A percentile compares a stretch with the other conserved stretches of the same genome.
These are phyloP conservation scores for Amia ocellicauda DNA, from an alignment of 2,113 vertebrate genomes.

Conservation along the genomic window DNA sequence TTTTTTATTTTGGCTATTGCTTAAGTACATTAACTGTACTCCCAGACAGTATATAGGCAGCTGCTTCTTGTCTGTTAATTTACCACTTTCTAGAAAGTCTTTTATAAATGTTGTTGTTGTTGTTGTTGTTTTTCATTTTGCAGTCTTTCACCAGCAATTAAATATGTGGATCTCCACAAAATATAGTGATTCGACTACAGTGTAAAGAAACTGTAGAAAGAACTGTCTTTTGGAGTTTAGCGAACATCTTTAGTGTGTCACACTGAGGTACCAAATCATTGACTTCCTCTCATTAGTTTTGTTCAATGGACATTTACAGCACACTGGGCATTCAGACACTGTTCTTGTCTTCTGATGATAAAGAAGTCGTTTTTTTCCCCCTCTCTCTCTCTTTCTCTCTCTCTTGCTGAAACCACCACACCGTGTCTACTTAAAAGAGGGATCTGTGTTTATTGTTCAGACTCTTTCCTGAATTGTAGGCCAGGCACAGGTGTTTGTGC, in stretches of 20 bases:
- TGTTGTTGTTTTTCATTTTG: no score
- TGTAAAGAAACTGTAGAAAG: background rate
- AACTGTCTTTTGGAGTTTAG: background rate
- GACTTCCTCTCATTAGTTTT: slow-evolving; percentile 43
- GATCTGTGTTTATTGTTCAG: slow-evolving; percentile 27
- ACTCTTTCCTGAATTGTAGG: slow-evolving; percentile 57
- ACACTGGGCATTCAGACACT: background rate
- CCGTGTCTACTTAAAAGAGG: slow-evolving; percentile 41
- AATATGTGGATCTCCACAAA: no score
- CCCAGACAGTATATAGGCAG: no score
- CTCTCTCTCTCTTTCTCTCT: background rate
- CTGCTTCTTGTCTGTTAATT: no score
- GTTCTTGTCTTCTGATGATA: slow-evolving; percentile 1
- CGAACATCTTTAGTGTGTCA: slow-evolving; percentile 10
- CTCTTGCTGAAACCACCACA: slow-evolving; percentile 33
- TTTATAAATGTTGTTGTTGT: no score
- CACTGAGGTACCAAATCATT: background rate
- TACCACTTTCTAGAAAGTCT: no score
- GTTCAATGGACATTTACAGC: slow-evolving; percentile 29
- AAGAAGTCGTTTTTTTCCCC: background rate
- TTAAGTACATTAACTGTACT: no score
- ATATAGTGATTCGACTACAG: no score
- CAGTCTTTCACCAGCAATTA: no score
- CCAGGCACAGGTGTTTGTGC: slow-evolving; percentile 66
- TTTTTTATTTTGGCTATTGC: no score